Base-by-base conservation (phyloP, 1,140 invertebrate genomes). In the Penaeus vannamei region DNA sequence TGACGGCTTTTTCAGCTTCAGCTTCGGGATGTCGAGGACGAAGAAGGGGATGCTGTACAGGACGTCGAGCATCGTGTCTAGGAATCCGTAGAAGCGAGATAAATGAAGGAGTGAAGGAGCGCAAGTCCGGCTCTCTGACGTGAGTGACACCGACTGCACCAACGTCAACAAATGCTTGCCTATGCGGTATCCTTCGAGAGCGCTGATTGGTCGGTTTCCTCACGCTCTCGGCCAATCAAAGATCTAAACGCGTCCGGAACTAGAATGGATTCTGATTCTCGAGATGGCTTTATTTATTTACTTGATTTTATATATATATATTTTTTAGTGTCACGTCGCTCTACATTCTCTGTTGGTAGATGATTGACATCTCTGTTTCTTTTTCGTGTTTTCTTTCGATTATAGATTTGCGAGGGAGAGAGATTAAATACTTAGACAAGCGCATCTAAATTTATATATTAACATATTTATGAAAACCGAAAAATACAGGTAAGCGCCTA, bases 1-100 rank as follows among this genome's bases (percentile, higher is more conserved):
- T 95, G 96, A 95, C 84, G 97, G 98, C 92, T 95, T 96, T 92
- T 98, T 98, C 46, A 99, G 94, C 93, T 98, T 98, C 80, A 99
- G 94, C 94, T 98, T 97, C 60, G 98, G 98, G 91, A 97, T 95
- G 94, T 98, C 96, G 84, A 99, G 94, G 72, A 99, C 94, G 90
- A 94, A 93, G 93, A 96, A 99, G 0, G 98, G 97, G 90, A 97
- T 92, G 84, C 94, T 94, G 92, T 96, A 98, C 46, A 98, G 92
- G 83, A 94, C 93, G 94, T 98, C 97, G 95, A 98, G 97, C 86
- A 91, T 91, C 61, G 42, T 79, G 69, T 86, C 36, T 12, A 10
- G 53, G 23, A 89, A 22, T n/a, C n/a, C 23, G 36, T 8, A 8
- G 22, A 10, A 46, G 60, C 53, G 59, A 36, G 32, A 61, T n/a